phyloP scores from a whole-genome alignment of 2,888 invertebrate species.

The Athalia circularis region DNA sequence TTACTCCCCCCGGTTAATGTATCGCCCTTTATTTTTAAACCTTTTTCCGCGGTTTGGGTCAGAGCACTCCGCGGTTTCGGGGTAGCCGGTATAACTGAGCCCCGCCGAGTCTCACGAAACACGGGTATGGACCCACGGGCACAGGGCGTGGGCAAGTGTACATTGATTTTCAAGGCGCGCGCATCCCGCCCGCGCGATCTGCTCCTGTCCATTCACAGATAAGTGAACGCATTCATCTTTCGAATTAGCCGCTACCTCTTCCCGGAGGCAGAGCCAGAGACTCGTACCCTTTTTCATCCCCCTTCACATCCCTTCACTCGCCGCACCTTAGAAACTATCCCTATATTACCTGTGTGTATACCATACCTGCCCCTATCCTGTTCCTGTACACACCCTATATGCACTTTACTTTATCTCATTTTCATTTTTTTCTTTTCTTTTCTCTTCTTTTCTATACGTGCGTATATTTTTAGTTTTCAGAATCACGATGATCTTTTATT shows the following conservation, averaged over 20 bases:
- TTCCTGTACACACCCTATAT: no score
- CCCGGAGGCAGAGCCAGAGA: conserved; percentile 40
- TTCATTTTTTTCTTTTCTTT: no score
- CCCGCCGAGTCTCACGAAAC: conserved; percentile 37
- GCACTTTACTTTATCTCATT: no score
- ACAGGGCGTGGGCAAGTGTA: conserved; percentile 45
- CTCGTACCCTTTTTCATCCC: background rate
- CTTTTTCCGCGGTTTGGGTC: no score
- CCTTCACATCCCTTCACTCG: background rate
- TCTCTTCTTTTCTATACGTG: no score
- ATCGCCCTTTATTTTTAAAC: no score
- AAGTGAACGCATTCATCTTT: conserved; percentile 44
- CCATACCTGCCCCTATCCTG: no score
- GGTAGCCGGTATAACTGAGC: conserved; percentile 44
- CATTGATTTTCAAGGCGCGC: conserved; percentile 46
- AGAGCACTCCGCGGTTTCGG: conserved; percentile 12
- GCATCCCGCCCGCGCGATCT: conserved; percentile 44
- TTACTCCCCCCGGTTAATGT: no score
- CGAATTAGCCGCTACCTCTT: conserved; percentile 44
- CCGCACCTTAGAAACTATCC: no score
- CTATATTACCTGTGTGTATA: no score
- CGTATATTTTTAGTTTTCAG: no score
- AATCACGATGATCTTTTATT: no score
- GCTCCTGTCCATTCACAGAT: conserved; percentile 44
- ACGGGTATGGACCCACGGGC: conserved; percentile 41